Conservation (phyloP, 1,140 invertebrate species). For the Drosophila kurseongensis region DNA sequence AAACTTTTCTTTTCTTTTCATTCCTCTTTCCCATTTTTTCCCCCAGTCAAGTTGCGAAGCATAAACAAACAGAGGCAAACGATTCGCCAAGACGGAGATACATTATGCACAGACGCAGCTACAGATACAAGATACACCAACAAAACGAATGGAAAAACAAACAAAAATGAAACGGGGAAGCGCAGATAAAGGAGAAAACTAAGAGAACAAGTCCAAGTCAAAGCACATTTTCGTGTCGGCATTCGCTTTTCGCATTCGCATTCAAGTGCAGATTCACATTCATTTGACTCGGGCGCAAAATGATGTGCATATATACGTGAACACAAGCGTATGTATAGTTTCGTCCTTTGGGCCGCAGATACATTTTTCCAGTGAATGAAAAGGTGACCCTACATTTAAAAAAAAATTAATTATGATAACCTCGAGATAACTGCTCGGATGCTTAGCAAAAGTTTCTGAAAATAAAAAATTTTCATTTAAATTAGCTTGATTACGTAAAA, state of each 20-base stretch:
- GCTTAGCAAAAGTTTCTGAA: background rate
- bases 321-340: constrained; percentile 2
- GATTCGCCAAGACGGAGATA: constrained; percentile 63
- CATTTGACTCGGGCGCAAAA: constrained; percentile 44
- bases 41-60: constrained; percentile 60
- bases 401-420: constrained; percentile 53
- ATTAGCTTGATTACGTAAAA: background rate
- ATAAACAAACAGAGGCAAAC: constrained; percentile 65
- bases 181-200: constrained; percentile 25
- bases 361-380: constrained; percentile 20
- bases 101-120: constrained; percentile 73
- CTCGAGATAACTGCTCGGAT: constrained; percentile 48
- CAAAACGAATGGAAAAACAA: constrained; percentile 38
- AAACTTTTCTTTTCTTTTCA: constrained; percentile 57
- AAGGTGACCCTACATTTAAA: constrained; percentile 28
- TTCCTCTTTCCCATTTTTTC: constrained; percentile 9
- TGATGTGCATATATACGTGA: constrained; percentile 48
- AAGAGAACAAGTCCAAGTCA: constrained; percentile 28
- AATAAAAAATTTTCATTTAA: background rate
- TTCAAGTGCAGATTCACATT: constrained; percentile 66
- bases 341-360: constrained; percentile 22
- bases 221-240: constrained; percentile 56
- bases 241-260: constrained; percentile 51
- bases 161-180: constrained; percentile 41
- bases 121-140: constrained; percentile 42